A percentile compares a stretch with the other conserved stretches of the same genome.
Conservation (phyloP, 2,797 vertebrate genomes). For the Hippocampus kuda region DNA sequence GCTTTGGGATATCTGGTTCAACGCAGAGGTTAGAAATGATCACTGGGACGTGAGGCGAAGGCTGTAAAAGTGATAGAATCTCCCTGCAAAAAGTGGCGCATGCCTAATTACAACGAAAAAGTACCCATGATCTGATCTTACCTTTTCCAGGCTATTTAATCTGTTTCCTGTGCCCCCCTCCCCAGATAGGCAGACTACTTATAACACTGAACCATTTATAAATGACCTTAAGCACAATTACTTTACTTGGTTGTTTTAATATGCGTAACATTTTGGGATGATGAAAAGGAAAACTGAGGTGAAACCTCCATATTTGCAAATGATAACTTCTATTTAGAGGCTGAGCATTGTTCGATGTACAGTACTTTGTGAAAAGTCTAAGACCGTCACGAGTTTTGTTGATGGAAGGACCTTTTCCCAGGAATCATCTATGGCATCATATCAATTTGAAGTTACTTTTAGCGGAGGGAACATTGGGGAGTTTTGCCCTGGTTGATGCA, state of each 20-base stretch:
- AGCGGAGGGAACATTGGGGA: not conserved
- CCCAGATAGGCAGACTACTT: slow-evolving; percentile 32
- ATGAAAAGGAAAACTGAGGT: not conserved
- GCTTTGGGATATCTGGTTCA: slow-evolving; percentile 57
- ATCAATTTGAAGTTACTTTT: no score
- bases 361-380: not conserved
- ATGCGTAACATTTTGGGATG: not conserved
- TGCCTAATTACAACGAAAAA: slow-evolving; percentile 65
- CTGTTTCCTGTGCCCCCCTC: slow-evolving; percentile 43
- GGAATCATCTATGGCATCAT: not conserved
- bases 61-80: slow-evolving; percentile 61
- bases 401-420: not conserved
- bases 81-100: slow-evolving; percentile 50
- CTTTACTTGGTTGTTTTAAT: not conserved
- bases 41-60: slow-evolving; percentile 43
- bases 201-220: slow-evolving; percentile 10
- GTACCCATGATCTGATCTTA: slow-evolving; percentile 64
- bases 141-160: slow-evolving; percentile 62
- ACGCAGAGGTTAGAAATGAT: slow-evolving; percentile 50
- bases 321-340: not conserved
- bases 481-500: not conserved
- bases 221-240: slow-evolving; percentile 25
- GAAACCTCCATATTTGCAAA: not conserved
- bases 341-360: not conserved
- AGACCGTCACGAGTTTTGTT: not conserved